phyloP scores from a whole-genome alignment of 2,113 vertebrate species.

The Aspidoscelis tigris region DNA sequence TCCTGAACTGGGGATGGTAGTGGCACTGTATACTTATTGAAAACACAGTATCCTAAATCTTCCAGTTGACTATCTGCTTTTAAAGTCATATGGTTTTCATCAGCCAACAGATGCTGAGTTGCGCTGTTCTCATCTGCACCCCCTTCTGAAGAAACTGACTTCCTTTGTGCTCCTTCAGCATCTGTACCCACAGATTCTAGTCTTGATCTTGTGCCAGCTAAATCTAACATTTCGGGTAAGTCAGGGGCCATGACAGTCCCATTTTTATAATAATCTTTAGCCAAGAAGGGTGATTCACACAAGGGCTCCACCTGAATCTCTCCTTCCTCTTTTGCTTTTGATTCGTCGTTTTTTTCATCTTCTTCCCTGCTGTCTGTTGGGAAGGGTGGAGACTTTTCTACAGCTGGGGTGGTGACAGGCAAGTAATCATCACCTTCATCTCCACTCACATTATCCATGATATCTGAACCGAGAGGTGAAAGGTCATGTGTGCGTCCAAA shows the following conservation, averaged over 20 bases:
- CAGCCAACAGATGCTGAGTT: constrained; percentile 77
- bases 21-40: constrained; percentile 97
- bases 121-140: constrained; percentile 78
- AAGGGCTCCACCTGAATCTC: constrained; percentile 77
- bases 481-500: constrained; percentile 89
- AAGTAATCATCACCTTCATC: constrained; percentile 94
- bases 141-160: constrained; percentile 82
- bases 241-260: constrained; percentile 91
- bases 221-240: constrained; percentile 95
- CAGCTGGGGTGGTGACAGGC: constrained; percentile 89
- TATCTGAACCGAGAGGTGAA: constrained; percentile 94
- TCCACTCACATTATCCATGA: constrained; percentile 93
- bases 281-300: constrained; percentile 82
- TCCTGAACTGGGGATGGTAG: constrained; percentile 93
- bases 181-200: constrained; percentile 89
- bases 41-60: constrained; percentile 97
- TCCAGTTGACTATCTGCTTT: constrained; percentile 93
- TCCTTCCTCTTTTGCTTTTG: constrained; percentile 64
- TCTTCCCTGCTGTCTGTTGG: constrained; percentile 79
- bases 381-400: constrained; percentile 88
- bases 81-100: constrained; percentile 81
- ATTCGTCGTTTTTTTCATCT: constrained; percentile 58
- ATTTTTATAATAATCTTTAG: constrained; percentile 89
- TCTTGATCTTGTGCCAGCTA: constrained; percentile 89
- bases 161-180: constrained; percentile 81